phyloP scores from a whole-genome alignment of 2,888 invertebrate genomes.

The Conomelus anceps region DNA sequence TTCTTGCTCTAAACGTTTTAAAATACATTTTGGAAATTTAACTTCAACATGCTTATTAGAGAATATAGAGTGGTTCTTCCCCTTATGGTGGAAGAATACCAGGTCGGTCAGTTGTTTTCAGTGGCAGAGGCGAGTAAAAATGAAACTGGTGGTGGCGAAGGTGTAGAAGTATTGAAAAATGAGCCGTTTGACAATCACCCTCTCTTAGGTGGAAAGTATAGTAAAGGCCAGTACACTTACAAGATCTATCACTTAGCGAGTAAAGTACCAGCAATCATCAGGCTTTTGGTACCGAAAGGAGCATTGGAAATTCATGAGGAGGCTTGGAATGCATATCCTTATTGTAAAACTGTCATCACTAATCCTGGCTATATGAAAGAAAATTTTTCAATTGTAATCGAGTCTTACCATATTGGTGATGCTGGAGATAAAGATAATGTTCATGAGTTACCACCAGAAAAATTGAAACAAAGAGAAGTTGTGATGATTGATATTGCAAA shows the following conservation, averaged over 20 bases:
- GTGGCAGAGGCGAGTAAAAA: slow-evolving; percentile 75
- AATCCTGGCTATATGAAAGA: slow-evolving; percentile 95
- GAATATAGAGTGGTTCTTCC: slow-evolving; percentile 79
- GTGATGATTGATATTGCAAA: slow-evolving; percentile 94
- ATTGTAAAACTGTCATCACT: slow-evolving; percentile 92
- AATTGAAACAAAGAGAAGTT: slow-evolving; percentile 81
- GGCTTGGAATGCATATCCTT: slow-evolving; percentile 99
- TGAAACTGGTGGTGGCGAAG: slow-evolving; percentile 64
- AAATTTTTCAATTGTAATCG: slow-evolving; percentile 87
- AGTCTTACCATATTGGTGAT: slow-evolving; percentile 89
- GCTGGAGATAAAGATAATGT: slow-evolving; percentile 80
- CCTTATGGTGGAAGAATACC: slow-evolving; percentile 85
- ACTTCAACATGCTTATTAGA: slow-evolving; percentile 40
- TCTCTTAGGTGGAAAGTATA: slow-evolving; percentile 81
- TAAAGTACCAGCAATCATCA: slow-evolving; percentile 92
- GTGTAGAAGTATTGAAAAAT: slow-evolving; percentile 83
- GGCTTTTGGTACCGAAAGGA: slow-evolving; percentile 89
- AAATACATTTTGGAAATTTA: neutral
- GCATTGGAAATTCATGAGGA: slow-evolving; percentile 95
- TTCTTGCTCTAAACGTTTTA: neutral
- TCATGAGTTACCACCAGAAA: slow-evolving; percentile 83
- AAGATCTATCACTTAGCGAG: slow-evolving; percentile 95
- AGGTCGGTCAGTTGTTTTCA: slow-evolving; percentile 97
- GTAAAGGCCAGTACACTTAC: slow-evolving; percentile 95
- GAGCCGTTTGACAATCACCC: slow-evolving; percentile 92